Base-by-base conservation (phyloP, 2,113 vertebrate species). In the Hoplias malabaricus region DNA sequence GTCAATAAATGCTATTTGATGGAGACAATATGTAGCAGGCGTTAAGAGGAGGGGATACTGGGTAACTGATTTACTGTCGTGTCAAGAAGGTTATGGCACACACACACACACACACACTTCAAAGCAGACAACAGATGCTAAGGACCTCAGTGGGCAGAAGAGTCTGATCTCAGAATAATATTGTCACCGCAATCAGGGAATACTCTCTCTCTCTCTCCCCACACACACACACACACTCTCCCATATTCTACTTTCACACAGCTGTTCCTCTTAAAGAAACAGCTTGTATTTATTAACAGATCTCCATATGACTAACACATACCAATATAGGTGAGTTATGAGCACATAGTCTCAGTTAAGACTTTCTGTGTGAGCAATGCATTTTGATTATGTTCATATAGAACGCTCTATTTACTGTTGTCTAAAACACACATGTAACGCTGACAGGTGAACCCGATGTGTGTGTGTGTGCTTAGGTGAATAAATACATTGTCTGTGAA, bases 141-240 rank as follows among this genome's bases (percentile, higher is more conserved):
- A 4, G 27, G 38, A 33, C 11, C 62, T 38, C 50, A 23, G 10
- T 34, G 16, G 74, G 61, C 19, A 56, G 61, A 21, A 43, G 50
- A 21, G 50, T 77, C 36, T 69, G 56, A 59, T 59, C 75, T 7
- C 36, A 42, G 65, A 68, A 11, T 46, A 46, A 61, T 40, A 71
- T 73, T 69, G 82, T 86, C 21, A 59, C 88, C 86, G 43, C 25
- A 57, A 50, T 56, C 62, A 56, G 74, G 36, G 74, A 36, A 21
- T 53, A 19, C 50, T 16, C n/a, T 11, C 25, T 19, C 56, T 54
- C 25, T 33, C 42, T 56, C 70, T n/a, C 29, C 46, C 16, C 75
- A 23, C 53, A 33, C 36, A 31, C 31, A 29, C 48, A 19, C 12
- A 0, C n/a, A 69, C 40, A 48, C 48, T 70, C 31, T 31, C 11